Evolutionary conservation across 2,113 vertebrate genomes (phyloP), one percentile per base, ranked within the genome.

Genomic region (Hemibagrus wyckioides): DNA sequence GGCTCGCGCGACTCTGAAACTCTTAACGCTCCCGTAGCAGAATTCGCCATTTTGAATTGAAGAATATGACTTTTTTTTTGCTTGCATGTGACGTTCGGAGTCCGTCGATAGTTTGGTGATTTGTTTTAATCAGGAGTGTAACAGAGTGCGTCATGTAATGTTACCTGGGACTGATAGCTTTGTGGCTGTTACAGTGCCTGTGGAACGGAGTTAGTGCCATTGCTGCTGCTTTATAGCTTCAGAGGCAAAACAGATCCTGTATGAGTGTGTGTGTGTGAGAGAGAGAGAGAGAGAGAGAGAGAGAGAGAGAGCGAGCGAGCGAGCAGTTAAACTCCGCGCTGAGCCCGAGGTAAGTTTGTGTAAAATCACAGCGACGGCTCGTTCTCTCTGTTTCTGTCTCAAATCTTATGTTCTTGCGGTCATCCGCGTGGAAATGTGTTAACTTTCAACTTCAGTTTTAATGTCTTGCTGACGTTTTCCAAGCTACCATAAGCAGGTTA

Each of bases 11-110:
- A 14, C 10, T 80, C 30, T 80, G 8, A 80, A 56, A 56, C 76
- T 77, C 73, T 44, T 75, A 50, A 57, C 86, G 83, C 86, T 39
- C 82, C 56, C 59, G 56, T 57, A 21, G 44, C 33, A 85, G 92
- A 92, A 91, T 94, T 93, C 95, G 95, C 95, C 95, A 95, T 95
- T 95, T 95, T 95, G 94, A 94, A 94, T 94, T 90, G 91, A 94
- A 94, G 77, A 94, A 94, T 93, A 95, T 94, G 92, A 94, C 89
- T 92, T 94, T 92, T 92, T 95, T 95, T 92, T 92, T 89, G 48
- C 50, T 92, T 90, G 91, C 91, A 86, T 92, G 93, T 91, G 94
- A 92, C 92, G 93, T 88, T 91, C 92, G 90, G 91, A 91, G 82
- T 87, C 88, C 88, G 89, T 90, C 39, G 44, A 23, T 19, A 61